These are phyloP conservation scores for Macrobrachium rosenbergii DNA, from an alignment of 1,140 invertebrate genomes.

Conservation along the genomic window DNA sequence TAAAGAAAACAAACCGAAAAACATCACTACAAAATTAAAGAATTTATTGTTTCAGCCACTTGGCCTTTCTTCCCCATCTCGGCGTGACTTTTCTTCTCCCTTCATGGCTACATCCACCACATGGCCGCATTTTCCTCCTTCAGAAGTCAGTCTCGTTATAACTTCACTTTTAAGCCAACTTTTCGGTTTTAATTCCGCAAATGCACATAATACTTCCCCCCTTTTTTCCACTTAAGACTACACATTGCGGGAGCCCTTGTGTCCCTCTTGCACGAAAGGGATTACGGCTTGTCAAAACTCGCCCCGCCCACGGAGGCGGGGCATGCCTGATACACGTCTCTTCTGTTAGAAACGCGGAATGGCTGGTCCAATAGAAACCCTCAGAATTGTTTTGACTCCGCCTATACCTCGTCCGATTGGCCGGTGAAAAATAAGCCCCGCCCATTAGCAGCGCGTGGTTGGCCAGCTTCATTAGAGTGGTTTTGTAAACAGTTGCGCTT, in stretches of 20 bases:
- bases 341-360: background rate
- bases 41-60: background rate
- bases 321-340: conserved; percentile 38
- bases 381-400: background rate
- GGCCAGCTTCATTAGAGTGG: conserved; percentile 43
- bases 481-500: conserved; percentile 64
- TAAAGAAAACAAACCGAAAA: background rate
- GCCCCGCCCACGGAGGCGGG: conserved; percentile 27
- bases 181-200: conserved; percentile 62
- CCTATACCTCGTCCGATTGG: conserved; percentile 18
- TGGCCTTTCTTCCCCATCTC: background rate
- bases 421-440: conserved; percentile 7
- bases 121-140: conserved; percentile 8
- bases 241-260: conserved; percentile 40
- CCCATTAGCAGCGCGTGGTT: conserved; percentile 46
- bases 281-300: background rate
- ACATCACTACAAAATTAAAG: background rate
- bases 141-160: conserved; percentile 48
- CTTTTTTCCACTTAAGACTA: conserved; percentile 43
- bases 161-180: conserved; percentile 53
- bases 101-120: conserved; percentile 13
- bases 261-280: conserved; percentile 36
- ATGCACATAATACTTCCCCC: conserved; percentile 56
- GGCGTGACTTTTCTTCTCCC: background rate
- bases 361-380: conserved; percentile 6